Evolutionary conservation across 2,797 vertebrate species (phyloP).

Genomic region (Labeo calbasu): DNA sequence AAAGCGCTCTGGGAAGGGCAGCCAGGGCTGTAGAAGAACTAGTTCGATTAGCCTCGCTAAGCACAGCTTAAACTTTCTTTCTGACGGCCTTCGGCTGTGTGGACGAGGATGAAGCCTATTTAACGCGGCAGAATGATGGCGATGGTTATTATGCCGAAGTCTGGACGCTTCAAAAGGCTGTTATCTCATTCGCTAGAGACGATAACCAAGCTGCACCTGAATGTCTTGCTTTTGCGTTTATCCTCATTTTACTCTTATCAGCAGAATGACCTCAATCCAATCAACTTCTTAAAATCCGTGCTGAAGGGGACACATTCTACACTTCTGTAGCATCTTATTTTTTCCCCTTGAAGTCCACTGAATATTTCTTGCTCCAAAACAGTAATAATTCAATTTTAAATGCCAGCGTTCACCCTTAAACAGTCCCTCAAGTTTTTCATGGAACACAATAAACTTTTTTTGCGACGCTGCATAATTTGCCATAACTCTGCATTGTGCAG

Average conservation of each 20-base stretch:
- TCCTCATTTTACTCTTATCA: conserved; percentile 34
- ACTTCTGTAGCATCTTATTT: background rate
- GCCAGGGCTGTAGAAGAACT: conserved; percentile 2
- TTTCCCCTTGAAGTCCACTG: background rate
- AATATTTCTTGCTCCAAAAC: background rate
- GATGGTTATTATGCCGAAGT: conserved; percentile 26
- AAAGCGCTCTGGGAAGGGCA: conserved; percentile 21
- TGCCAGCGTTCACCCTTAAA: background rate
- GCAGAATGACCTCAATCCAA: conserved; percentile 34
- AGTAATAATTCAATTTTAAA: conserved; percentile 11
- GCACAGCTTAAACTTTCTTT: conserved; percentile 27
- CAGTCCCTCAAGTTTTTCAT: background rate
- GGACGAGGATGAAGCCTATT: conserved; percentile 37
- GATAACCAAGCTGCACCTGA: conserved; percentile 27
- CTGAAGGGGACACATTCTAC: background rate
- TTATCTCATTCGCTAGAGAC: conserved; percentile 32
- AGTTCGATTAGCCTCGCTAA: conserved; percentile 31
- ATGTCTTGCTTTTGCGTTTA: conserved; percentile 4
- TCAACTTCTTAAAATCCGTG: conserved; percentile 19
- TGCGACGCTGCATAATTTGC: background rate
- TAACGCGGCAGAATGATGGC: conserved; percentile 24
- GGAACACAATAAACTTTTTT: background rate
- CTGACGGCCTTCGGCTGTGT: conserved; percentile 2
- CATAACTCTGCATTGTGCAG: background rate
- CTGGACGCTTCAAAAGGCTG: conserved; percentile 35